Evolutionary conservation across 2,888 invertebrate species (phyloP).

Genomic region (Drosophila neonasuta): DNA sequence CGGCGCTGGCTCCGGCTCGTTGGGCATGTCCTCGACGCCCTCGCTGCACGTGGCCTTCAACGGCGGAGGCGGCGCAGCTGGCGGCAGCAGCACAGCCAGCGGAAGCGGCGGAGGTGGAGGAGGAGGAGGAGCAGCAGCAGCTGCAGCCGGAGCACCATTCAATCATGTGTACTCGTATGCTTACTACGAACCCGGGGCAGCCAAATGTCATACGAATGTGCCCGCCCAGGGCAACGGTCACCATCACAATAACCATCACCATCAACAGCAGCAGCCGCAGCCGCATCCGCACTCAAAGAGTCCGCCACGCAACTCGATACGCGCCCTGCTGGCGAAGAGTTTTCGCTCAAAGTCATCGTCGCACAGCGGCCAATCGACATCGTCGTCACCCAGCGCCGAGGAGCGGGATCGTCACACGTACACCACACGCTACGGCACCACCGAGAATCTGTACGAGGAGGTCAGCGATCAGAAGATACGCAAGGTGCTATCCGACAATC

Average conservation of each 20-base stretch:
- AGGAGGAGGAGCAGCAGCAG: conserved; percentile 22
- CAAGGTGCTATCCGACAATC: conserved; percentile 83
- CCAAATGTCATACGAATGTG: conserved; percentile 86
- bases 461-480: conserved; percentile 82
- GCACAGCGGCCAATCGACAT: conserved; percentile 74
- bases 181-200: conserved; percentile 89
- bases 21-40: conserved; percentile 59
- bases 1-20: conserved; percentile 43
- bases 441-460: conserved; percentile 84
- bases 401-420: conserved; percentile 85
- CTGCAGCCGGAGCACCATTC: conserved; percentile 59
- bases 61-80: conserved; percentile 41
- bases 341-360: conserved; percentile 80
- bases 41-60: conserved; percentile 69
- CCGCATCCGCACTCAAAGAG: conserved; percentile 74
- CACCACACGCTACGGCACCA: conserved; percentile 90
- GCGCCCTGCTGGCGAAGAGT: conserved; percentile 80
- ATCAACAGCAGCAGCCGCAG: conserved; percentile 17
- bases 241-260: conserved; percentile 30
- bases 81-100: conserved; percentile 10
- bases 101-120: conserved; percentile 10
- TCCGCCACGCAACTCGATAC: conserved; percentile 81
- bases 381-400: conserved; percentile 77
- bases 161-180: conserved; percentile 90
- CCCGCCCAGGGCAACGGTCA: conserved; percentile 78